These are phyloP conservation scores for Pogonus chalceus DNA, from an alignment of 1,140 invertebrate genomes.

Conservation along the genomic window DNA sequence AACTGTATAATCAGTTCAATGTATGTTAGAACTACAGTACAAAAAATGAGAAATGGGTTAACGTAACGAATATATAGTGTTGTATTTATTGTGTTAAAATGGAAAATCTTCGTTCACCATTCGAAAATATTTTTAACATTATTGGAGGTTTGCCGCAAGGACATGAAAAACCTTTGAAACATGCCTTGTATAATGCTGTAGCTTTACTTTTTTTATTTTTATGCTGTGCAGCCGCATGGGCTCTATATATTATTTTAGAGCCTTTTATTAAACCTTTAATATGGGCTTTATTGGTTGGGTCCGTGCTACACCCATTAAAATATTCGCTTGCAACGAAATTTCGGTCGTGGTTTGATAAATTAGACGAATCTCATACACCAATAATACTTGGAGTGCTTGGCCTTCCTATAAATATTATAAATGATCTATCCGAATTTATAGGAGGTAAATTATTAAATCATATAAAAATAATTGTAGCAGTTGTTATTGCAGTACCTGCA, in stretches of 20 bases:
- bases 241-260: slow-evolving; percentile 74
- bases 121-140: slow-evolving; percentile 32
- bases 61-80: background rate
- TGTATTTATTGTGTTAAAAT: slow-evolving; percentile 18
- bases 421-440: slow-evolving; percentile 59
- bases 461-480: slow-evolving; percentile 44
- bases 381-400: slow-evolving; percentile 57
- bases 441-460: slow-evolving; percentile 50
- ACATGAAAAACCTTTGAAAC: slow-evolving; percentile 73
- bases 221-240: slow-evolving; percentile 57
- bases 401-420: slow-evolving; percentile 61
- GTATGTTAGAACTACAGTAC: no score
- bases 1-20: no score
- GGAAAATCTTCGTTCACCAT: slow-evolving; percentile 30
- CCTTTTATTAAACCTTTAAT: slow-evolving; percentile 86
- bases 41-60: background rate
- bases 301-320: slow-evolving; percentile 83
- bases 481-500: slow-evolving; percentile 34
- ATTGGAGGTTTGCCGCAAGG: slow-evolving; percentile 32
- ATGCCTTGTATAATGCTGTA: slow-evolving; percentile 77
- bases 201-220: slow-evolving; percentile 58
- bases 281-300: slow-evolving; percentile 88
- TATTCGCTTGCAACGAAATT: slow-evolving; percentile 56
- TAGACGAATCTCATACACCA: slow-evolving; percentile 48
- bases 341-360: slow-evolving; percentile 57